Percentiles rank a stretch among this genome's conserved stretches.
Conservation (phyloP, 2,888 invertebrate species). For the Pheosia tremula region DNA sequence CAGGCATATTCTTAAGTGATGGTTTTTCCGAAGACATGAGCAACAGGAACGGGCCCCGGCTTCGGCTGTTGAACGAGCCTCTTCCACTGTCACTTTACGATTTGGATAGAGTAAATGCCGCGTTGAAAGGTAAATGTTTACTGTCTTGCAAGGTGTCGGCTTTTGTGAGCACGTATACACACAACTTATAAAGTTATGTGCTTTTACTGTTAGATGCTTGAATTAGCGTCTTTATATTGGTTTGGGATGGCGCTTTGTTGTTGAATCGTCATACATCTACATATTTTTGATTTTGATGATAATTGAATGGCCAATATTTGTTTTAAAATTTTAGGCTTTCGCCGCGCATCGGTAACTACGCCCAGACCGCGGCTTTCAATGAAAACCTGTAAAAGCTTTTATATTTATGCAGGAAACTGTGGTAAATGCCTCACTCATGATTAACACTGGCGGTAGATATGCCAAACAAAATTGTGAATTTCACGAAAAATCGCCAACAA, state of each 20-base stretch:
- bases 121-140: conserved; percentile 82
- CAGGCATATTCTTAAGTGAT: conserved; percentile 80
- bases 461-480: conserved; percentile 38
- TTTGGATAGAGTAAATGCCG: conserved; percentile 81
- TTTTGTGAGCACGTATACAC: conserved; percentile 51
- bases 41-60: conserved; percentile 62
- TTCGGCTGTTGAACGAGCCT: conserved; percentile 78
- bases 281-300: conserved; percentile 4
- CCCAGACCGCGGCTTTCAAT: conserved; percentile 1
- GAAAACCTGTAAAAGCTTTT: conserved; percentile 46
- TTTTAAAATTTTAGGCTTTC: neutral
- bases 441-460: conserved; percentile 42
- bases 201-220: conserved; percentile 37
- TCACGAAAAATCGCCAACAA: conserved; percentile 31
- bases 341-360: conserved; percentile 2
- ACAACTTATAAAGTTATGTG: conserved; percentile 59
- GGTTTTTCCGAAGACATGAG: conserved; percentile 65
- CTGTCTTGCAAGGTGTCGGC: conserved; percentile 64
- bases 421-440: conserved; percentile 40
- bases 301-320: conserved; percentile 1
- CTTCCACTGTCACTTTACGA: conserved; percentile 79
- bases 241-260: conserved; percentile 5
- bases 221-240: conserved; percentile 4
- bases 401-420: conserved; percentile 40
- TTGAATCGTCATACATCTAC: neutral